Base-by-base conservation (phyloP, 2,888 invertebrate species). In the Unio pictorum region DNA sequence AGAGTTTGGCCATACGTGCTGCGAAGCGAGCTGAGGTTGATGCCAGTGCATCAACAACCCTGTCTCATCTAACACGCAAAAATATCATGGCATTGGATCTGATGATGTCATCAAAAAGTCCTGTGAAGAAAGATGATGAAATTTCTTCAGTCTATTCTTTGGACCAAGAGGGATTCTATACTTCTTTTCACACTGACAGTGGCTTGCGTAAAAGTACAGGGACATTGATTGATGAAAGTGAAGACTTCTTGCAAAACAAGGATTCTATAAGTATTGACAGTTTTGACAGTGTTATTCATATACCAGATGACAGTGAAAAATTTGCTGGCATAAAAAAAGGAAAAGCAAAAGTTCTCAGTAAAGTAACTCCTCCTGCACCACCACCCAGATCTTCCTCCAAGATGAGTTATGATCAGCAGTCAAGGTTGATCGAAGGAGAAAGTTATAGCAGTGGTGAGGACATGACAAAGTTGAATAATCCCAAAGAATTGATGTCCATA, bases 151-250 rank as follows among this genome's bases (percentile, higher is more conserved):
- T 96, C 71, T 97, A 96, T 90, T 97, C 97, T 3, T 96, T 97
- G 87, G 98, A 98, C 88, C 97, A 97, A 1, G 98, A 98, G 91
- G 98, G 98, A 11, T 98, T 98, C 90, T 98, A 97, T 89, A 98
- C 98, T 0, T 97, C 97, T 28, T 98, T 98, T 92, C 97, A 98
- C 90, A 94, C 96, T 93, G 98, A 98, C 90, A 96, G 96, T 69
- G 98, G 98, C 0, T 90, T 98, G 72, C 81, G 82, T 63, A 81
- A 80, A 64, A 84, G 86, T 74, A 82, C 78, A 55, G 82, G 75
- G 23, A 84, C 82, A 4, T 66, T 82, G 28, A 83, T 80, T 26
- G 82, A 82, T 54, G 80, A 80, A 23, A 76, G 77, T 20, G 78
- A 81, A 23, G 76, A 72, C 45, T 64, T 76, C 45, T 78, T 80